Percentiles rank a stretch among this genome's conserved stretches.
Conservation (phyloP, 2,797 vertebrate genomes). For the Spinibarbus caldwelli region DNA sequence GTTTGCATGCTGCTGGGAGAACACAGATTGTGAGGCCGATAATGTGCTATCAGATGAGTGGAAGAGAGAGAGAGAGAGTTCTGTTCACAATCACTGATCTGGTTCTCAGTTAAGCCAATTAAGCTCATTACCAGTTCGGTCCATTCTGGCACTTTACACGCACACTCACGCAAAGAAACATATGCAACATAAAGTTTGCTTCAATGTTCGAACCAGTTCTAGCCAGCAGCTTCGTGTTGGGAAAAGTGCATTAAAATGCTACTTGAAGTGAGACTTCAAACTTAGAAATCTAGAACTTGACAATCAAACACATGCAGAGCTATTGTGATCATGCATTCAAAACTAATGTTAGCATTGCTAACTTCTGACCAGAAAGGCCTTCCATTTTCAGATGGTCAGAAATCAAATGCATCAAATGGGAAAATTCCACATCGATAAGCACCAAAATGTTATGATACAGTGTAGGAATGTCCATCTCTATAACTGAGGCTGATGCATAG, state of each 20-base stretch:
- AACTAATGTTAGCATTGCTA: neutral
- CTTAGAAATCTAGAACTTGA: no score
- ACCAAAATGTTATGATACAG: neutral
- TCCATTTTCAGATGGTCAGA: neutral
- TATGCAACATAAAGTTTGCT: conserved; percentile 6
- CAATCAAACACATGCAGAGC: neutral
- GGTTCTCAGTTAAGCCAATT: conserved; percentile 85
- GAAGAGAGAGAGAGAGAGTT: conserved; percentile 67
- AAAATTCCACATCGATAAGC: neutral
- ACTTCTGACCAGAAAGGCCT: neutral
- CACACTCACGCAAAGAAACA: conserved; percentile 60
- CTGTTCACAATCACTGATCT: conserved; percentile 72
- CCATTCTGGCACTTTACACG: conserved; percentile 71
- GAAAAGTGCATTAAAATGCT: no score
- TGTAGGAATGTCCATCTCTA: neutral
- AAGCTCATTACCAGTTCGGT: conserved; percentile 85
- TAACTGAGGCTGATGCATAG: neutral
- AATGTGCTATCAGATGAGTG: conserved; percentile 78
- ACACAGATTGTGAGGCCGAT: conserved; percentile 80
- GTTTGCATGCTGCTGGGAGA: conserved; percentile 67
- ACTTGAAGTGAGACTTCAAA: no score
- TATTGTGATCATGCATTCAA: neutral
- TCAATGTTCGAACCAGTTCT: neutral
- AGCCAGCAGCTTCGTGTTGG: neutral
- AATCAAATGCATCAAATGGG: neutral